phyloP scores from a whole-genome alignment of 2,888 invertebrate genomes.

The Orchesella flavescens region DNA sequence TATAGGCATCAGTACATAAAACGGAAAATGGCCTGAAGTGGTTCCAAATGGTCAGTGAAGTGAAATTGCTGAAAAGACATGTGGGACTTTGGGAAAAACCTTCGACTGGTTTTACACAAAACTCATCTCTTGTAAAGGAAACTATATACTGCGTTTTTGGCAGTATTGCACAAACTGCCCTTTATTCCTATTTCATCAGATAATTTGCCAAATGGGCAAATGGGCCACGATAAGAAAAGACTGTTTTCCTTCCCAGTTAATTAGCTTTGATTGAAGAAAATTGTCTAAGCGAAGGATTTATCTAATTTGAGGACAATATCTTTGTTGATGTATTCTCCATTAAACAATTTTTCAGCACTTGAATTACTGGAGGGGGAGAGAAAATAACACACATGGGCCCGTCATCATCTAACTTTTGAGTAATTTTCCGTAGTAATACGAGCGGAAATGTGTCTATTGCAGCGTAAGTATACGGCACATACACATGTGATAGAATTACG shows the following conservation, averaged over 20 bases:
- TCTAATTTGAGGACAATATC: neutral
- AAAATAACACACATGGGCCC: no score
- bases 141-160: neutral
- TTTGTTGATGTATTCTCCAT: neutral
- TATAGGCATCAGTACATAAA: neutral
- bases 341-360: no score
- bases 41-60: conserved; percentile 29
- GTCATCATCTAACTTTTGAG: no score
- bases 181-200: neutral
- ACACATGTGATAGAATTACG: no score
- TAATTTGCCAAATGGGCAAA: conserved; percentile 13
- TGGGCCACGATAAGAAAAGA: conserved; percentile 4
- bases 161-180: neutral
- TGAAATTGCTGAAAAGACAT: conserved; percentile 14
- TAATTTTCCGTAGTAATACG: no score
- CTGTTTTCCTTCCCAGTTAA: conserved; percentile 17
- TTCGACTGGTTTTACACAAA: neutral
- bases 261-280: conserved; percentile 48
- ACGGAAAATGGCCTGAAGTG: conserved; percentile 9
- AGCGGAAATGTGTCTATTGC: no score
- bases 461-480: no score
- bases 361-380: no score
- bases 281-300: conserved; percentile 5
- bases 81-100: neutral
- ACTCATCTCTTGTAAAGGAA: neutral